Evolutionary conservation across 2,888 invertebrate genomes (phyloP), one percentile per base, ranked within the genome.

Genomic region (Drosophila kuntzei): DNA sequence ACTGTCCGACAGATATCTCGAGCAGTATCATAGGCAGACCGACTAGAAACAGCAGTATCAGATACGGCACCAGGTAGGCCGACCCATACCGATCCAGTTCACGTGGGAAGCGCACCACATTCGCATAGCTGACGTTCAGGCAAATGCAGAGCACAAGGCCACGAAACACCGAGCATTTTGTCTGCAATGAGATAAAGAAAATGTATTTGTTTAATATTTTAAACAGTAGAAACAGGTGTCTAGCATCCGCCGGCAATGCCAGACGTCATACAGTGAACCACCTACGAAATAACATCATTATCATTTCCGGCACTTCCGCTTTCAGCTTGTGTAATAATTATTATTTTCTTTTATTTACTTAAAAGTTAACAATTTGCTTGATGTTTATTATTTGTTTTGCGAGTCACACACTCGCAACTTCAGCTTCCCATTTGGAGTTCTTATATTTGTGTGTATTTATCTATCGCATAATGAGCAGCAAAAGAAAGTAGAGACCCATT

Each of bases 141-240:
- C 92, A 92, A 77, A 92, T 85, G 84, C 92, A 92, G 69, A 92
- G 86, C 72, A 92, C 89, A 53, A 92, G 87, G 67, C 92, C 92
- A 66, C 93, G 92, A 84, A 92, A 92, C 73, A 92, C 90, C 60
- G 92, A 92, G 79, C 92, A 92, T 91, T 92, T 92, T 80, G 92
- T 92, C 92, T 92, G 85, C 22, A 84, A 65, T 43, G 16, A 72
- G 41, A 62, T 0, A 36, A 9, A 59, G 22, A 34, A 18, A 63
- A 3, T 37, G 12, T 18, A 25, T 44, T 37, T 43, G 29, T 46
- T 46, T n/a, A 61, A 54, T 25, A 36, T 18, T 39, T 8, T 16
- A 11, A 25, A 22, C n/a, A 25, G 16, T 0, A 51, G 16, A 14
- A 25, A 37, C 14, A 51, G 25, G 55, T 51, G 29, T 34, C 16